Percentiles rank a stretch among this genome's conserved stretches.
These are phyloP conservation scores for Chelmon rostratus DNA, from an alignment of 2,797 vertebrate species.

Conservation along the genomic window DNA sequence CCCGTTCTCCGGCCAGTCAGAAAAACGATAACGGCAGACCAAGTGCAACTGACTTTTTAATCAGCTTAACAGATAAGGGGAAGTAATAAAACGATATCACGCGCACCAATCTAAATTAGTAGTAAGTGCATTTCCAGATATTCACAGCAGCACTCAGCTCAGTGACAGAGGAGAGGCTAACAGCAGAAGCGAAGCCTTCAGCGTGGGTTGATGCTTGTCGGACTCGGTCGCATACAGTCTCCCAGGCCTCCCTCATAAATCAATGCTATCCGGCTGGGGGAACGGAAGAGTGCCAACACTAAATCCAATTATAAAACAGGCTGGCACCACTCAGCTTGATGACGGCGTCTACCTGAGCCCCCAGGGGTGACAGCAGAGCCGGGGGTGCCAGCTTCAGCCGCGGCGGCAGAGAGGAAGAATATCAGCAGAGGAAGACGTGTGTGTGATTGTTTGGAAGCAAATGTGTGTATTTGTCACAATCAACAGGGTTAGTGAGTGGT, in stretches of 20 bases:
- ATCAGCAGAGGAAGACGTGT: conserved; percentile 10
- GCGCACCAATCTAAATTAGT: conserved; percentile 46
- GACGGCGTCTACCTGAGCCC: conserved; percentile 68
- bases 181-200: conserved; percentile 52
- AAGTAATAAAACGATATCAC: conserved; percentile 44
- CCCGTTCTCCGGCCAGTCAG: background rate
- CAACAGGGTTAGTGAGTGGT: conserved; percentile 34
- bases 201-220: conserved; percentile 18
- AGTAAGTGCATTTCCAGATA: conserved; percentile 34
- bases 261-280: conserved; percentile 65
- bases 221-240: conserved; percentile 56
- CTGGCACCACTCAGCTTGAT: conserved; percentile 81
- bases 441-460: conserved; percentile 24
- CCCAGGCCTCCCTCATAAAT: conserved; percentile 73
- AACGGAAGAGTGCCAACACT: conserved; percentile 72
- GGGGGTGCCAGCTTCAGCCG: conserved; percentile 64
- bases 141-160: conserved; percentile 23
- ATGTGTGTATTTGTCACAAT: conserved; percentile 54
- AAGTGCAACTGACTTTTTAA: conserved; percentile 37
- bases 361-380: conserved; percentile 48
- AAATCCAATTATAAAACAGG: conserved; percentile 80
- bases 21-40: conserved; percentile 6
- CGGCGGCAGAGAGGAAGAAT: conserved; percentile 39
- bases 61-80: conserved; percentile 41
- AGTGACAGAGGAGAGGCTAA: conserved; percentile 37